Base-by-base conservation (phyloP, 1,140 invertebrate genomes). In the Temnothorax curvispinosus region DNA sequence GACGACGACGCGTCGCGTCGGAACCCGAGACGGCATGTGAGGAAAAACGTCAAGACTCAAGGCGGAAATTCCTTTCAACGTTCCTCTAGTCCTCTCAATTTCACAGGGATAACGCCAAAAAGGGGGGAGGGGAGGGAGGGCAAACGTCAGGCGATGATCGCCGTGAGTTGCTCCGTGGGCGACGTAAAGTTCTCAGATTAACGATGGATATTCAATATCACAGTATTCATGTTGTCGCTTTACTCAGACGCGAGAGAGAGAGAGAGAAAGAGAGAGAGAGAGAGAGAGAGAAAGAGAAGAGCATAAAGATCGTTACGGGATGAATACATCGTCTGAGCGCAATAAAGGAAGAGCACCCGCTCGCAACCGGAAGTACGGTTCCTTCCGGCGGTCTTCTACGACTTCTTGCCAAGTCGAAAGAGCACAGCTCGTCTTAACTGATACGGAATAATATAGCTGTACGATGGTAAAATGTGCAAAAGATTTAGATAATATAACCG, bases 161-260 rank as follows among this genome's bases (percentile, higher is more conserved):
- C 5, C 18, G 38, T 44, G 15, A 71, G 41, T 44, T n/a, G 54
- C 27, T 35, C 1, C 35, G 18, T 21, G 62, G 32, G 27, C 47
- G 44, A 9, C 1, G 60, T 18, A 15, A 60, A 60, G 52, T 60
- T 72, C 54, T 82, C 80, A 11, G 41, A 58, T 82, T 82, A 81
- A 81, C 54, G 38, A 41, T 32, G 21, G 15, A 56, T 82, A 82
- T 82, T 82, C 67, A 58, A 74, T 82, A 74, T 82, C 80, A 82
- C 74, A 82, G 47, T 15, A 32, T 62, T 62, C 44, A 38, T n/a
- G 47, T 54, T 35, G 52, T 41, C 67, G 27, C 27, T 27, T 69
- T 65, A 13, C 21, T 32, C 18, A 74, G 60, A 64, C 50, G n/a
- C 32, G 32, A 44, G 6, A 69, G 8, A 32, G 15, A 54, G 8